phyloP scores from a whole-genome alignment of 92 coral and sea anemone species.

The Porites divaricata region DNA sequence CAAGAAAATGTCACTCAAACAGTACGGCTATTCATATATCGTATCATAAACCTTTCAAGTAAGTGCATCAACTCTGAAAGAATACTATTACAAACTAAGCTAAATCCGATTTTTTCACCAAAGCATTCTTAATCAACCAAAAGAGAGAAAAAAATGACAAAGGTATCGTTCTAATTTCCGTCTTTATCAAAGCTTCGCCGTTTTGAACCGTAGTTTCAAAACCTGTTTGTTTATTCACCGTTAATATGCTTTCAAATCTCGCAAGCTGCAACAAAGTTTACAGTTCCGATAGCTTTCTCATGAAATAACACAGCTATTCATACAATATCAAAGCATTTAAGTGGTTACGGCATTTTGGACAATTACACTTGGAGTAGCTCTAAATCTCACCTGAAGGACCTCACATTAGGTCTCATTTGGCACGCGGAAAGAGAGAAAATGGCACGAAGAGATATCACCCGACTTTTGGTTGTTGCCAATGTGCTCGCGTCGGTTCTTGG shows the following conservation, averaged over 20 bases:
- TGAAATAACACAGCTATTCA: neutral
- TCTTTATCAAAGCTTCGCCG: neutral
- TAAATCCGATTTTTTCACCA: neutral
- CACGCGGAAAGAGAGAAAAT: neutral
- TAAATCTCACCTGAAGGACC: neutral
- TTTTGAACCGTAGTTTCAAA: neutral
- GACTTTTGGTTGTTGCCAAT: conserved; percentile 9
- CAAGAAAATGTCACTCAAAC: neutral
- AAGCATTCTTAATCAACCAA: neutral
- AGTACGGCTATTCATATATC: neutral
- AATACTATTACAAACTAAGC: neutral
- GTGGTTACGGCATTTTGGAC: neutral
- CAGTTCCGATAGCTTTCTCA: neutral
- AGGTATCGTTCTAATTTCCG: neutral
- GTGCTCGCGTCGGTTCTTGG: conserved; percentile 34
- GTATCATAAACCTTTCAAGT: neutral
- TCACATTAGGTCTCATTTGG: neutral
- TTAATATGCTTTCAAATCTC: neutral
- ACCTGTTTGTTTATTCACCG: neutral
- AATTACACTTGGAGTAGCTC: neutral
- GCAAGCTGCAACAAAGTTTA: neutral
- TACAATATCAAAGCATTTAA: neutral
- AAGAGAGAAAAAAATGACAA: neutral
- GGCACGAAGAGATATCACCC: conserved; percentile 7
- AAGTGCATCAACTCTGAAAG: neutral